Evolutionary conservation across 2,113 vertebrate genomes (phyloP).

Genomic region (Thunnus thynnus): DNA sequence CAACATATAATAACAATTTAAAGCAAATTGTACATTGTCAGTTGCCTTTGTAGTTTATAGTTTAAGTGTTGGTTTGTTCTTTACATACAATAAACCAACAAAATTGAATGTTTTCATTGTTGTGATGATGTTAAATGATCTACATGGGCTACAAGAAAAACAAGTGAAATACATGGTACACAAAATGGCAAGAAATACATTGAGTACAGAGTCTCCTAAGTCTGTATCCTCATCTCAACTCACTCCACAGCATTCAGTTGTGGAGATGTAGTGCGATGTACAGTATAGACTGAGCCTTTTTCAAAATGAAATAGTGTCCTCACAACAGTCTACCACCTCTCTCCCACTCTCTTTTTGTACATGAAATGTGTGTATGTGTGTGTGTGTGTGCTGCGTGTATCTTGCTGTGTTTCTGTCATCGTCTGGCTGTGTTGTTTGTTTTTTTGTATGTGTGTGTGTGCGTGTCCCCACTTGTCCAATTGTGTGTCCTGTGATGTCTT

Average conservation of each 20-base stretch:
- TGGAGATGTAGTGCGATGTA: conserved; percentile 40
- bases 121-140: not conserved
- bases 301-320: conserved; percentile 53
- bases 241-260: conserved; percentile 11
- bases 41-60: not conserved
- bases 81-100: not conserved
- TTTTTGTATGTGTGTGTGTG: conserved; percentile 26
- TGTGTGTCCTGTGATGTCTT: conserved; percentile 65
- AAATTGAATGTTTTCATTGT: not conserved
- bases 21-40: no score
- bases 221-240: not conserved
- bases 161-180: not conserved
- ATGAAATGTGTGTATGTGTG: conserved; percentile 54
- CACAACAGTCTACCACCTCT: conserved; percentile 53
- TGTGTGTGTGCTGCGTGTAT: conserved; percentile 19
- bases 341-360: conserved; percentile 63
- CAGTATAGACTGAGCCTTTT: conserved; percentile 28
- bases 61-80: not conserved
- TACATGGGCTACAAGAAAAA: not conserved
- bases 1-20: no score
- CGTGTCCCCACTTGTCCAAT: conserved; percentile 40
- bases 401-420: conserved; percentile 26
- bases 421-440: conserved; percentile 1
- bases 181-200: conserved; percentile 7
- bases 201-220: not conserved